Base-by-base conservation (phyloP, 2,797 vertebrate genomes). In the Carduelis carduelis region DNA sequence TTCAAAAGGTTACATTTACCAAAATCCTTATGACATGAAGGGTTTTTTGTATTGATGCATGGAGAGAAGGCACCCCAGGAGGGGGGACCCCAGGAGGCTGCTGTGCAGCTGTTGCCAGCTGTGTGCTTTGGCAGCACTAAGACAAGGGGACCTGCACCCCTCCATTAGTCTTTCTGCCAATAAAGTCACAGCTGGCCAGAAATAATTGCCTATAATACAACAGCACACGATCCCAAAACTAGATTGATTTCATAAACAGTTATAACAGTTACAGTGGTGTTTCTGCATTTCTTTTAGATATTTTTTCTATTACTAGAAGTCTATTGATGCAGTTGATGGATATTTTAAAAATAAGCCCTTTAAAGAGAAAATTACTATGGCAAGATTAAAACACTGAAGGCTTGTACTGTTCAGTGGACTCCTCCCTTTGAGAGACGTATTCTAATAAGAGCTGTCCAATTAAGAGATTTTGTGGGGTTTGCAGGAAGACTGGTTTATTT, bases 131-230 rank as follows among this genome's bases (percentile, higher is more conserved):
- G 65, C 60, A 57, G 43, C 3, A 8, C 27, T 30, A 11, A 24
- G 34, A 8, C 35, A 28, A 21, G 74, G 70, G 46, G 35, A 80
- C 14, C 30, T 35, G 35, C 35, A 28, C 32, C 6, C 6, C 20
- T n/a, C 12, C 10, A 0, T 46, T 18, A 7, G 6, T 50, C 27
- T 77, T 56, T 43, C 12, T 55, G 35, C 52, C 32, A 21, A 0
- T 37, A 41, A 47, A 63, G 32, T 44, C 39, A n/a, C 0, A 9
- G 8, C 63, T 76, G 78, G 37, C 28, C 39, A 70, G 71, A 79
- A 78, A 41, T 35, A n/a, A 60, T 52, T 37, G 28, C 59, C 39
- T 87, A 0, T 21, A 85, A 44, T 18, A 17, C 49, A 69, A 27
- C 39, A 47, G 44, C 72, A 46, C 44, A 13, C 22, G 21, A 49